Evolutionary conservation across 2,888 invertebrate genomes (phyloP), one percentile per base, ranked within the genome.

Genomic region (Acronicta leporina): DNA sequence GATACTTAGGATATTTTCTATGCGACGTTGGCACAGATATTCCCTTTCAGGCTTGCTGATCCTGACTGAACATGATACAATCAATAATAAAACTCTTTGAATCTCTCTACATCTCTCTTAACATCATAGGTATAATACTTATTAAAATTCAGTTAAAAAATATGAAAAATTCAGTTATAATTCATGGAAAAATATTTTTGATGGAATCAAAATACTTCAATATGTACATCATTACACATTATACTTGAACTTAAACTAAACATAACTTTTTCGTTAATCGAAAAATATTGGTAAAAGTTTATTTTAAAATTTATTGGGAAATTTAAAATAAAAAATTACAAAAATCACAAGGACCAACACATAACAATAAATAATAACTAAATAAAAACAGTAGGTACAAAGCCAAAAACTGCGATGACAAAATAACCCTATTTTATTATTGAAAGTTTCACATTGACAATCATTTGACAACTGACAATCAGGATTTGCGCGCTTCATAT

Each of bases 1-100:
- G 92, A 84, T 81, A 74, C 68, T 82, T 77, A 88, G 87, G 86
- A 89, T 88, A 86, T 83, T 79, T 82, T 83, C 81, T 79, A 77
- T 85, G 84, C 85, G 57, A 63, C 66, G 59, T 88, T 87, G 86
- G 86, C 87, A 85, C 86, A 82, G 80, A 79, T 77, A 65, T 67
- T 35, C 63, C 71, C 67, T 33, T 59, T 73, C 61, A 60, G 62
- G 63, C 59, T 52, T 67, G 14, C 25, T 10, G 10, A 43, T 50
- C 52, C 65, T 48, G 62, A 60, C n/a, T 53, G 14, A 40, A 20
- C 4, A 20, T 13, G 27, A 16, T n/a, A n/a, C 33, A 43, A 41
- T 15, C 16, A 1, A 43, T 30, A 15, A 42, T n/a, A 7, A 40
- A 16, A 50, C 6, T 1, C 14, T 40, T 16, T 25, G 9, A 15